Conservation (phyloP, 2,797 vertebrate species). For the Erithacus rubecula region DNA sequence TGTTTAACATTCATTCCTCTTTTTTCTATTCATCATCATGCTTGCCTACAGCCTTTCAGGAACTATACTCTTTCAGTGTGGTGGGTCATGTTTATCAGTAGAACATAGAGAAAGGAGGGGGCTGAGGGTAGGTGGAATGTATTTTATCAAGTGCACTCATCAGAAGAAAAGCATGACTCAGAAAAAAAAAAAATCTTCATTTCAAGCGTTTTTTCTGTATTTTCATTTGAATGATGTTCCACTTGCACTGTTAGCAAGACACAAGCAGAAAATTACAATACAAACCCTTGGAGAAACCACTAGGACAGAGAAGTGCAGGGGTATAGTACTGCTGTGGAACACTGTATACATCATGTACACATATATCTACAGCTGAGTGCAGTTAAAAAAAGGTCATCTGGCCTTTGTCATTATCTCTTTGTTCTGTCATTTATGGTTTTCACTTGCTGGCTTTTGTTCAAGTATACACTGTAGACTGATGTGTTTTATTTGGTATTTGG, state of each 20-base stretch:
- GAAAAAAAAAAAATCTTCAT: neutral
- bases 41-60: constrained; percentile 1
- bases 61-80: constrained; percentile 20
- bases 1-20: neutral
- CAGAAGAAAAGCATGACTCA: neutral
- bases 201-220: neutral
- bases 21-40: neutral
- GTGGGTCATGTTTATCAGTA: constrained; percentile 1
- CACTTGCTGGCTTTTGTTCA: neutral
- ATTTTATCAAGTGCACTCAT: constrained; percentile 13
- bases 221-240: constrained; percentile 15
- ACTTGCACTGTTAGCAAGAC: neutral
- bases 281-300: neutral
- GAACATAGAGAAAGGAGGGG: neutral
- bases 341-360: neutral
- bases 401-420: neutral
- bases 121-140: neutral
- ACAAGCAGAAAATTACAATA: neutral
- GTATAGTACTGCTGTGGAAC: neutral
- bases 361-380: neutral
- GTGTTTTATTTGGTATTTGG: neutral
- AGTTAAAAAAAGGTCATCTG: neutral
- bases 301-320: neutral
- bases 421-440: neutral
- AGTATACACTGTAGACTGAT: neutral